Evolutionary conservation across 2,113 vertebrate species (phyloP).

Genomic region (Cichladusa arquata): DNA sequence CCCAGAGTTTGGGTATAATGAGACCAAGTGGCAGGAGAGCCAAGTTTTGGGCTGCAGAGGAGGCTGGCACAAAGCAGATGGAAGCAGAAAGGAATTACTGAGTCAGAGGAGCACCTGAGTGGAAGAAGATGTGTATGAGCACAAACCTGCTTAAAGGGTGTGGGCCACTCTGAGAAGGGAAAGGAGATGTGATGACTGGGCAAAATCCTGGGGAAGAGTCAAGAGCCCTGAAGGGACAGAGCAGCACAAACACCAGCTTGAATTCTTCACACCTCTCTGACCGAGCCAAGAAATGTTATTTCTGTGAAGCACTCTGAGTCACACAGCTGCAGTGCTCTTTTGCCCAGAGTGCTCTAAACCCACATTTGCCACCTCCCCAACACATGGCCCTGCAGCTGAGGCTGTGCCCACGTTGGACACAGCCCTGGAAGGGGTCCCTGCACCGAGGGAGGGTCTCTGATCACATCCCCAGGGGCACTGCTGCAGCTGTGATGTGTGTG

Average conservation of each 20-base stretch:
- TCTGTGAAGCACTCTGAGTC: background rate
- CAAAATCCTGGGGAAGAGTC: background rate
- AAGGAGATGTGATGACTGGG: background rate
- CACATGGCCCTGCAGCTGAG: fast-evolving
- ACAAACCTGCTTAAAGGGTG: background rate
- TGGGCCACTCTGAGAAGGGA: background rate
- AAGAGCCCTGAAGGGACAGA: background rate
- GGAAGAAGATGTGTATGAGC: background rate
- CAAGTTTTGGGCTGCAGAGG: background rate
- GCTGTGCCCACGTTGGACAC: background rate
- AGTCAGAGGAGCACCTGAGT: background rate
- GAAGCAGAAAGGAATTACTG: background rate
- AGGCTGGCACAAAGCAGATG: background rate
- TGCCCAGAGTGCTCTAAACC: background rate
- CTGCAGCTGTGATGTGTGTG: background rate
- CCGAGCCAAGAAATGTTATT: background rate
- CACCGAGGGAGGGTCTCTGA: background rate
- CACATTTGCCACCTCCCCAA: background rate
- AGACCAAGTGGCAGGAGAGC: background rate
- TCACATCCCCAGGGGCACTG: background rate
- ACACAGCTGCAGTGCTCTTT: background rate
- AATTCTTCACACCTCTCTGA: background rate
- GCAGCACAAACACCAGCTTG: background rate
- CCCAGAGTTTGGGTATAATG: background rate
- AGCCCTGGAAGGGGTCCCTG: background rate